Evolutionary conservation across 1,140 invertebrate genomes (phyloP), one percentile per base, ranked within the genome.

Genomic region (Frieseomelitta varia): DNA sequence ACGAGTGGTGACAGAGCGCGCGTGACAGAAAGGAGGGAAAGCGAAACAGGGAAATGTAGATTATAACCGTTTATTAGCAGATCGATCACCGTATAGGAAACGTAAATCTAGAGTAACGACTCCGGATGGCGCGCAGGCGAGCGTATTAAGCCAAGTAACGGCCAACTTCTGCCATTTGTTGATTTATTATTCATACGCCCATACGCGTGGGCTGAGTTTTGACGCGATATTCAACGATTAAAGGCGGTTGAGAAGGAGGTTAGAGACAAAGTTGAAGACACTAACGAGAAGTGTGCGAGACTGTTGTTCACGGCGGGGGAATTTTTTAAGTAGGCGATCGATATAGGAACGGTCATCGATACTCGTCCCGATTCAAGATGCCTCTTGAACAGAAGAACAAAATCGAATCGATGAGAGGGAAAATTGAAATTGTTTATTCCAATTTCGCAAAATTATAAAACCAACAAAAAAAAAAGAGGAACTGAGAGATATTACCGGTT

Each of bases 151-250:
- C 21, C 30, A 30, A n/a, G n/a, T n/a, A n/a, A 73, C 30, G 73
- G 19, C 24, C 27, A 47, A 63, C 80, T 65, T 68, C 17, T 24
- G 47, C 53, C 63, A 30, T 15, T 79, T 63, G 27, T n/a, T 27
- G 75, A 79, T 79, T 79, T 84, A 78, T 71, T 71, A 84, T 84
- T 84, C 55, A 83, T 65, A 17, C 71, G 10, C 10, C 51, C 8
- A 8, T 47, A 47, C 39, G 39, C 8, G 73, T 58, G 34, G 10
- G 19, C 34, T n/a, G 27, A 77, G 19, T 63, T 47, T 27, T 24
- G 51, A 76, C 27, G n/a, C 47, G 56, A 34, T 17, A 12, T n/a
- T 1, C 30, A 27, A 30, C n/a, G 27, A 24, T 55, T 47, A 65
- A 53, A 65, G 47, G 4, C 39, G 4, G 39, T 39, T 39, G 6